A percentile compares a stretch with the other conserved stretches of the same genome.
Evolutionary conservation across 1,140 invertebrate species (phyloP).

Genomic region (Orchestia grillus): DNA sequence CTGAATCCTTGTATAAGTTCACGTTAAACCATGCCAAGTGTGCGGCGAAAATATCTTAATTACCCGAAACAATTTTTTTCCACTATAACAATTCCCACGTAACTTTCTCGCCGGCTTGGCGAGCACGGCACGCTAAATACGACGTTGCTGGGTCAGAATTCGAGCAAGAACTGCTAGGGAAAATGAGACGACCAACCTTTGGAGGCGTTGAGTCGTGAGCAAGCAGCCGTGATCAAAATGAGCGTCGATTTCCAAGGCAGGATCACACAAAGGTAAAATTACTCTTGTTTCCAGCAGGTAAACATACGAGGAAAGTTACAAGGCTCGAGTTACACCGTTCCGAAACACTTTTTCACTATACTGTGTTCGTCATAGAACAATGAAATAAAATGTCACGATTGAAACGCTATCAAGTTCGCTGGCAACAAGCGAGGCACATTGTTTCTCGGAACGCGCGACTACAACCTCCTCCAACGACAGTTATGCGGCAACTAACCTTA

Average conservation of each 20-base stretch:
- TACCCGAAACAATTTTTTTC: too few relatives aligned
- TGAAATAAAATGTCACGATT: not conserved
- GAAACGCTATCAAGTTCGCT: not conserved
- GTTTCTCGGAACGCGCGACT: not conserved
- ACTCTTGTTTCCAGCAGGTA: not conserved
- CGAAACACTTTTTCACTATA: not conserved
- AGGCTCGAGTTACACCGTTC: not conserved
- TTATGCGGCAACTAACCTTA: conserved; percentile 21
- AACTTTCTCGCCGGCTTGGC: too few relatives aligned
- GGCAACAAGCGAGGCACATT: not conserved
- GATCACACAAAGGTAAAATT: not conserved
- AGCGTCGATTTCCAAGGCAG: not conserved
- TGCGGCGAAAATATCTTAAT: too few relatives aligned
- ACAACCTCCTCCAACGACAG: not conserved
- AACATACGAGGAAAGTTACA: not conserved
- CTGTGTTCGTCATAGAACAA: not conserved
- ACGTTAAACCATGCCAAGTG: too few relatives aligned
- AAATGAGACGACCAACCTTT: not conserved
- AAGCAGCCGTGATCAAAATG: not conserved
- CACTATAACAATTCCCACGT: too few relatives aligned
- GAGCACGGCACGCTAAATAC: too few relatives aligned
- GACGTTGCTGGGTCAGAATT: too few relatives aligned
- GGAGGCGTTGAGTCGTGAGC: not conserved
- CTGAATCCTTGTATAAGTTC: too few relatives aligned
- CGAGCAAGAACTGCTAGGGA: not conserved